These are phyloP conservation scores for Formica aserva DNA, from an alignment of 2,888 invertebrate genomes.

Conservation along the genomic window DNA sequence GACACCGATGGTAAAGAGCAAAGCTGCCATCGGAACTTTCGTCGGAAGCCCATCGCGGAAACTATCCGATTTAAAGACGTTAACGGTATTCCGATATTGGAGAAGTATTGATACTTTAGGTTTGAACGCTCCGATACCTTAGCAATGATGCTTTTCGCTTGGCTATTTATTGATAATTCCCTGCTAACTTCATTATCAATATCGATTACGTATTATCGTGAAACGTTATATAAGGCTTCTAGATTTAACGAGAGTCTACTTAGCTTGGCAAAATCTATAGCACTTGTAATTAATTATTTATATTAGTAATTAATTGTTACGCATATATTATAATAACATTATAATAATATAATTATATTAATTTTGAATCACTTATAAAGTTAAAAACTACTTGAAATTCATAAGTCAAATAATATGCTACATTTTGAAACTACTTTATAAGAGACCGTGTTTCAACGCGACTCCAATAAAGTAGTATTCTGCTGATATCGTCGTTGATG, in stretches of 20 bases:
- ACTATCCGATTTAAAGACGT: constrained; percentile 28
- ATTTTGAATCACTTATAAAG: not conserved
- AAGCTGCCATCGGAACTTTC: constrained; percentile 30
- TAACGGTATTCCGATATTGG: constrained; percentile 20
- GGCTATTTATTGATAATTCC: not conserved
- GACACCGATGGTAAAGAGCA: constrained; percentile 29
- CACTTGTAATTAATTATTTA: not conserved
- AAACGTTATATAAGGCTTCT: not conserved
- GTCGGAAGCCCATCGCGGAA: constrained; percentile 28
- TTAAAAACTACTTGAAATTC: not conserved
- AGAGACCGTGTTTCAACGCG: not conserved
- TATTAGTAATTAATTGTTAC: too few species aligned
- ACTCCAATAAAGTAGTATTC: not conserved
- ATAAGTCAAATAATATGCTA: not conserved
- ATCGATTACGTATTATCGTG: not conserved
- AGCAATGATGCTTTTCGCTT: not conserved
- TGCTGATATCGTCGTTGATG: constrained; percentile 17
- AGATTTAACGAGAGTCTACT: not conserved
- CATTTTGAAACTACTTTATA: not conserved
- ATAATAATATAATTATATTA: not conserved
- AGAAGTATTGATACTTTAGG: not conserved
- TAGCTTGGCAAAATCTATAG: not conserved
- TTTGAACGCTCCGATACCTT: not conserved
- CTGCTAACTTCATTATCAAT: not conserved
- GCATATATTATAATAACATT: not conserved